Percentiles rank a stretch among this genome's conserved stretches.
These are phyloP conservation scores for Drosophila borealis DNA, from an alignment of 2,888 invertebrate species.

Conservation along the genomic window DNA sequence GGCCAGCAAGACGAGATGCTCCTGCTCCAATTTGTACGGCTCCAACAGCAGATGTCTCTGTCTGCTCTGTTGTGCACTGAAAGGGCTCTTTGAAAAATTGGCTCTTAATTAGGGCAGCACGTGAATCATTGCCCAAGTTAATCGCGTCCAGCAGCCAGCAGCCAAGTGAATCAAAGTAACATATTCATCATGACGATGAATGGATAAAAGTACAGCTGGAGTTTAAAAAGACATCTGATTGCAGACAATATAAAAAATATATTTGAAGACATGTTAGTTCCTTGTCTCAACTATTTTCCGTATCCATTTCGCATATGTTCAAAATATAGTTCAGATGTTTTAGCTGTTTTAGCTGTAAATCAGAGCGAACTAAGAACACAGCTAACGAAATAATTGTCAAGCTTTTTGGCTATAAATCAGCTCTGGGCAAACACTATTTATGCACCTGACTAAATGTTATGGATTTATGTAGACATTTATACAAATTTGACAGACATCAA, in stretches of 20 bases:
- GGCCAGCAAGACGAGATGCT: not conserved
- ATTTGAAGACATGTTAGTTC: too few relatives aligned
- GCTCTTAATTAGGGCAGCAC: constrained; percentile 48
- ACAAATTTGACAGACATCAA: constrained; percentile 11
- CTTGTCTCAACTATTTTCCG: too few relatives aligned
- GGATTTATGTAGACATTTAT: constrained; percentile 13
- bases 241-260: not conserved
- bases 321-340: not conserved
- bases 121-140: constrained; percentile 44
- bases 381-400: too few relatives aligned
- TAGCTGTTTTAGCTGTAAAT: not conserved
- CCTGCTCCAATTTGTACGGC: constrained; percentile 9
- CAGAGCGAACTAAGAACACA: too few relatives aligned
- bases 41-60: not conserved
- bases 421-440: constrained; percentile 1
- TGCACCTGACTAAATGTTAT: constrained; percentile 12
- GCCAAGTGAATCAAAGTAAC: constrained; percentile 11
- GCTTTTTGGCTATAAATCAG: not conserved
- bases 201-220: not conserved
- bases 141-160: constrained; percentile 18
- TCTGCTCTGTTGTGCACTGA: not conserved
- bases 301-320: not conserved
- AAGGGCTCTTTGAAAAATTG: constrained; percentile 27
- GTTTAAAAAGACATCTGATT: not conserved
- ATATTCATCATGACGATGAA: not conserved